phyloP scores from a whole-genome alignment of 2,797 vertebrate species.

The Dromococcyx pavoninus region DNA sequence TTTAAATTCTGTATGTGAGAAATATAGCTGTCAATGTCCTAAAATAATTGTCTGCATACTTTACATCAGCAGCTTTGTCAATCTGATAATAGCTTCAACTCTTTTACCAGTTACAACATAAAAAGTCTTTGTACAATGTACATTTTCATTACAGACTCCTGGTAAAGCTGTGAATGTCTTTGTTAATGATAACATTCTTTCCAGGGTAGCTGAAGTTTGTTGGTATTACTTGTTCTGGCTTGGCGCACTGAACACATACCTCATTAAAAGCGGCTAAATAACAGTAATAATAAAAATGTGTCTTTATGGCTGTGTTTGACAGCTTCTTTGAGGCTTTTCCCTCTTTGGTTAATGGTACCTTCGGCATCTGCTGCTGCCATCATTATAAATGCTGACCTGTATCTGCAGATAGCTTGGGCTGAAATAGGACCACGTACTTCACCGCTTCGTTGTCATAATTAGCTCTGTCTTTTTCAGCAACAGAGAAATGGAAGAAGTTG shows the following conservation, averaged over 20 bases:
- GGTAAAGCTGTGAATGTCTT: background rate
- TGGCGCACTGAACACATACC: background rate
- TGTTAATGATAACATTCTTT: background rate
- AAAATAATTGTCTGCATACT: background rate
- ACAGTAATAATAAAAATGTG: background rate
- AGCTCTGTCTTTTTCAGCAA: background rate
- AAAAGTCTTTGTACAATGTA: background rate
- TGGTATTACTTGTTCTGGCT: background rate
- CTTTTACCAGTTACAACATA: background rate
- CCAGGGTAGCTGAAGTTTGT: background rate
- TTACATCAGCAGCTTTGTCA: background rate
- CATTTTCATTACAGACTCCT: background rate
- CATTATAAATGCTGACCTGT: background rate
- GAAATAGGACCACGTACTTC: background rate
- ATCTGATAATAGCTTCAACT: background rate
- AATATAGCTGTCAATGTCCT: background rate
- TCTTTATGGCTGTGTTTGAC: background rate
- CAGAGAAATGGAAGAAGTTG: background rate
- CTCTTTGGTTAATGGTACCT: background rate
- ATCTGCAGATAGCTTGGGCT: background rate
- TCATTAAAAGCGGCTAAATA: background rate
- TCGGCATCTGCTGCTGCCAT: background rate
- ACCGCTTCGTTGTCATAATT: background rate
- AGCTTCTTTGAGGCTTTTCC: background rate
- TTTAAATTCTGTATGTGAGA: background rate